Evolutionary conservation across 2,113 vertebrate species (phyloP).

Genomic region (Cichladusa arquata): DNA sequence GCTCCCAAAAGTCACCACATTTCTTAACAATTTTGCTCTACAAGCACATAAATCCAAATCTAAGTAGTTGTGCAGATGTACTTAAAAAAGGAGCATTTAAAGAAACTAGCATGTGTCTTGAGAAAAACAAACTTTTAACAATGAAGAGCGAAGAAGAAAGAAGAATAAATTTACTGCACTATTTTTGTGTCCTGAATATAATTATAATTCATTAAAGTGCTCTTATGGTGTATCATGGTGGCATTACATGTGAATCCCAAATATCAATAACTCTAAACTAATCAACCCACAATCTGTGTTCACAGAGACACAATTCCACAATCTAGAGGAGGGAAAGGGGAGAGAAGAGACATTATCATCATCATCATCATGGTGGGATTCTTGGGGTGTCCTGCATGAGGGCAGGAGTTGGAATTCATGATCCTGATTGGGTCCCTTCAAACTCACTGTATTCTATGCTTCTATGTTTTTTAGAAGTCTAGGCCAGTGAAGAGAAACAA

Average conservation of each 20-base stretch:
- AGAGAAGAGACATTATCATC: not conserved
- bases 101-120: not conserved
- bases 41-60: not conserved
- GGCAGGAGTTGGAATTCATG: not conserved
- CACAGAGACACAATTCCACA: not conserved
- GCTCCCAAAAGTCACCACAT: not conserved
- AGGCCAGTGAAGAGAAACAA: not conserved
- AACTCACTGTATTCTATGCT: not conserved
- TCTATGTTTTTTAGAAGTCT: not conserved
- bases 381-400: rapidly evolving
- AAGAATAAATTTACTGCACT: not conserved
- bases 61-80: not conserved
- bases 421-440: not conserved
- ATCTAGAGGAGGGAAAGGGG: not conserved
- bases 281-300: not conserved
- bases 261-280: not conserved
- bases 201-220: not conserved
- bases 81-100: not conserved
- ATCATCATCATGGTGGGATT: not conserved
- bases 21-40: not conserved
- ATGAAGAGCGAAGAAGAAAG: not conserved
- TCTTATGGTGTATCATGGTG: not conserved
- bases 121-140: not conserved
- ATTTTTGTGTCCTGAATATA: not conserved
- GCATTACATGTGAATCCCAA: not conserved